Percentiles rank a stretch among this genome's conserved stretches.
Evolutionary conservation across 2,113 vertebrate genomes (phyloP).

Genomic region (Pseudorhombus dupliciocellatus): DNA sequence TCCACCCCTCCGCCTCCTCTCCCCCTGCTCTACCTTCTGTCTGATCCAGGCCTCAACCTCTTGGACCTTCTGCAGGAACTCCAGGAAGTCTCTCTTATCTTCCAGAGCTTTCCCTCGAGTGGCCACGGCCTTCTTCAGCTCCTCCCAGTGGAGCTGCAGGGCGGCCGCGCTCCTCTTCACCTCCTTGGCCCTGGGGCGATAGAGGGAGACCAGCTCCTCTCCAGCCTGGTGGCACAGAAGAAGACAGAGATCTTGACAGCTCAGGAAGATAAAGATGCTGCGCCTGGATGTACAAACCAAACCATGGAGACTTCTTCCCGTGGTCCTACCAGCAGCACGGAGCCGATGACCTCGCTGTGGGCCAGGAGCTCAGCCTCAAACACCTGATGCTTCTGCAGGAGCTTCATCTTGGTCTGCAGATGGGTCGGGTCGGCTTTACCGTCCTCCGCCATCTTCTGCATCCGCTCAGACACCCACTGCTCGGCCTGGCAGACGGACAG

Average conservation of each 20-base stretch:
- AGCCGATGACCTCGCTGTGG: constrained; percentile 81
- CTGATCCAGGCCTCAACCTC: constrained; percentile 91
- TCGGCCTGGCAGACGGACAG: constrained; percentile 77
- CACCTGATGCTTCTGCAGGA: constrained; percentile 87
- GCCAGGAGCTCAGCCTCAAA: constrained; percentile 91
- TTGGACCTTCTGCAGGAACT: constrained; percentile 90
- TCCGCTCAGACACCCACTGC: constrained; percentile 86
- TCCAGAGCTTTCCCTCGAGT: constrained; percentile 84
- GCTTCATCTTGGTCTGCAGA: constrained; percentile 85
- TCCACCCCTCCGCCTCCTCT: not conserved
- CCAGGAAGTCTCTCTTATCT: constrained; percentile 84
- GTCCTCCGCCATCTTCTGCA: constrained; percentile 85
- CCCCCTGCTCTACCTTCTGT: constrained; percentile 82
- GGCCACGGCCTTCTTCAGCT: constrained; percentile 81
- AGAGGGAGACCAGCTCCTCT: constrained; percentile 77
- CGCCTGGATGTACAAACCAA: too few species aligned
- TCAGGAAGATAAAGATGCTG: not conserved
- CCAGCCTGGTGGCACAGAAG: constrained; percentile 76
- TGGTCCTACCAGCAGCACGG: constrained; percentile 79
- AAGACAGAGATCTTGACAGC: not conserved
- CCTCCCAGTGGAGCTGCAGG: constrained; percentile 84
- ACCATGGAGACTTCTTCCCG: too few species aligned
- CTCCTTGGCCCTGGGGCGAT: constrained; percentile 74
- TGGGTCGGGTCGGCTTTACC: constrained; percentile 78
- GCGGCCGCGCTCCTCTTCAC: constrained; percentile 65